Evolutionary conservation across 2,797 vertebrate genomes (phyloP), one percentile per base, ranked within the genome.

Genomic region (Fringilla coelebs): DNA sequence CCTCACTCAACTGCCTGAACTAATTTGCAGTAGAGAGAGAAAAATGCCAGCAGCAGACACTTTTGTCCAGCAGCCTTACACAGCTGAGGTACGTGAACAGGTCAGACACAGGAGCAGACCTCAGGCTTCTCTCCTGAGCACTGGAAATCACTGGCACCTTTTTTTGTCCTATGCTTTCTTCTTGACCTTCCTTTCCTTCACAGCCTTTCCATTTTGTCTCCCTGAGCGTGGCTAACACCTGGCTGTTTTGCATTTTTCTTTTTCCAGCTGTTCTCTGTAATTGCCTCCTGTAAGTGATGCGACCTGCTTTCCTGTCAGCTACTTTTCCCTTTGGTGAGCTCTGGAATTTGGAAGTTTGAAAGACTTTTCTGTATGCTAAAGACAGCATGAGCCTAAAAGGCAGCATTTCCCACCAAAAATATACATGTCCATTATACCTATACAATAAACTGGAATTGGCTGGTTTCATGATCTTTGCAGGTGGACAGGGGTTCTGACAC

Each of bases 81-180:
- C 11, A 70, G 40, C 49, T 52, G 85, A 45, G 36, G 21, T 25
- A 32, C 0, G 0, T 9, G 40, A 51, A 61, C 1, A 5, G 19
- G 41, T 48, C 46, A 72, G 61, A 18, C 5, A 6, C 5, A 29
- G 68, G 4, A 77, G 49, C 41, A 26, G 31, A 12, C 10, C 28
- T 65, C 57, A 45, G 32, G 34, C 40, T 51, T 66, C 71, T 72
- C 67, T 66, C 40, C 63, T 38, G 60, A 62, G 40, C 32, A 4
- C 41, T 54, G 41, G n/a, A 61, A 57, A 62, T 54, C 45, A 51
- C 20, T 62, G 67, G 29, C 65, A 71, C 29, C 31, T 67, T 80
- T 57, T 38, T 24, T 63, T 73, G 34, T 45, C 22, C 48, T 52
- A 3, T 57, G 9, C 45, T 70, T 89, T 41, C 60, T 78, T 87